These are phyloP conservation scores for Moxostoma hubbsi DNA, from an alignment of 2,797 vertebrate genomes.

Conservation along the genomic window DNA sequence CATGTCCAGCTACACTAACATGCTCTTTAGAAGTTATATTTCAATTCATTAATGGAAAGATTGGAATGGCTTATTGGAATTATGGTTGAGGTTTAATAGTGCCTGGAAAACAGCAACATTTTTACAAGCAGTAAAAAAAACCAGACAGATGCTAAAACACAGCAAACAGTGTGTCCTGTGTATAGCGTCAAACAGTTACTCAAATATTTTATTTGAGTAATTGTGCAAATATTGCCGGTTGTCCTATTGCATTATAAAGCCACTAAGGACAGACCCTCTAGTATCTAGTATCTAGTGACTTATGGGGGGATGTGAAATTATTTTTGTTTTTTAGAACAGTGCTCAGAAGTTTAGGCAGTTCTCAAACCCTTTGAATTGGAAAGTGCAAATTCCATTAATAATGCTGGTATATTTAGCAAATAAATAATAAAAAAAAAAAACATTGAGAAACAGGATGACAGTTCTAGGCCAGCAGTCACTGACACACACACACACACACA, in stretches of 20 bases:
- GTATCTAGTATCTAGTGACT: not conserved
- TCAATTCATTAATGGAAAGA: constrained; percentile 1
- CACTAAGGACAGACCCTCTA: not conserved
- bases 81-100: constrained; percentile 2
- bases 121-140: not conserved
- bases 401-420: constrained; percentile 52
- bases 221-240: constrained; percentile 35
- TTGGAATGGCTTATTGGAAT: too few relatives aligned
- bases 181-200: constrained; percentile 19
- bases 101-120: not conserved
- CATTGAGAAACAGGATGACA: constrained; percentile 47
- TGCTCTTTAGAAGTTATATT: not conserved
- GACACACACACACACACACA: constrained; percentile 14
- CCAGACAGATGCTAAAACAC: not conserved
- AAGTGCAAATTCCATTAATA: constrained; percentile 31
- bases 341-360: constrained; percentile 4
- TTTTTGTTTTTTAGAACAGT: not conserved
- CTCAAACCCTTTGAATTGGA: constrained; percentile 15
- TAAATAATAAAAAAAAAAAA: constrained; percentile 35
- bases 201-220: constrained; percentile 51
- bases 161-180: not conserved
- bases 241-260: constrained; percentile 19
- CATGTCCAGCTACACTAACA: not conserved
- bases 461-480: constrained; percentile 47
- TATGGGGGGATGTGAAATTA: not conserved